phyloP scores from a whole-genome alignment of 2,888 invertebrate species.

The Lycaena phlaeas region DNA sequence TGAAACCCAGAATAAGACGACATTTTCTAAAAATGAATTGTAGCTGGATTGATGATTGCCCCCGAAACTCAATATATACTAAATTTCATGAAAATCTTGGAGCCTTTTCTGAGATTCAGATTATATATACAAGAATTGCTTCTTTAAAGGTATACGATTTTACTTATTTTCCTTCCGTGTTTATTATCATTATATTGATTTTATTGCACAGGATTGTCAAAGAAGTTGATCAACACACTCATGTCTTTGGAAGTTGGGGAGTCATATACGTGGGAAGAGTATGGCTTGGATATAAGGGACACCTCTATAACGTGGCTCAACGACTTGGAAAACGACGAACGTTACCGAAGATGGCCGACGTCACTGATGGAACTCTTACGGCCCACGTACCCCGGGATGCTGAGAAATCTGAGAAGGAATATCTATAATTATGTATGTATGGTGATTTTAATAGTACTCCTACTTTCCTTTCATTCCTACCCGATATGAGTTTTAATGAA shows the following conservation, averaged over 20 bases:
- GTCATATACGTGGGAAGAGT: slow-evolving; percentile 76
- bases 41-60: too few species aligned
- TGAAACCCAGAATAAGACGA: too few species aligned
- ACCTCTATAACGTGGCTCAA: slow-evolving; percentile 95
- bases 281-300: slow-evolving; percentile 96
- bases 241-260: slow-evolving; percentile 81
- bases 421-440: slow-evolving; percentile 83
- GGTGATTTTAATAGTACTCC: not conserved
- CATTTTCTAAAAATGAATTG: too few species aligned
- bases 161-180: too few species aligned
- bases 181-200: not conserved
- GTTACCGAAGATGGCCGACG: slow-evolving; percentile 91
- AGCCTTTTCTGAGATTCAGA: too few species aligned
- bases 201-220: slow-evolving; percentile 69
- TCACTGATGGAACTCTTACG: slow-evolving; percentile 91
- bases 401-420: slow-evolving; percentile 89
- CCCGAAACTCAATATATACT: too few species aligned
- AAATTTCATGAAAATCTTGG: too few species aligned
- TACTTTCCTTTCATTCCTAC: too few species aligned
- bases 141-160: too few species aligned
- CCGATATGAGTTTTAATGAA: too few species aligned
- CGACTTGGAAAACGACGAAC: slow-evolving; percentile 91
- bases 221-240: slow-evolving; percentile 75
- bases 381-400: slow-evolving; percentile 98
- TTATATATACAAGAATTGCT: too few species aligned